Evolutionary conservation across 1,140 invertebrate genomes (phyloP).

Genomic region (Apis florea): DNA sequence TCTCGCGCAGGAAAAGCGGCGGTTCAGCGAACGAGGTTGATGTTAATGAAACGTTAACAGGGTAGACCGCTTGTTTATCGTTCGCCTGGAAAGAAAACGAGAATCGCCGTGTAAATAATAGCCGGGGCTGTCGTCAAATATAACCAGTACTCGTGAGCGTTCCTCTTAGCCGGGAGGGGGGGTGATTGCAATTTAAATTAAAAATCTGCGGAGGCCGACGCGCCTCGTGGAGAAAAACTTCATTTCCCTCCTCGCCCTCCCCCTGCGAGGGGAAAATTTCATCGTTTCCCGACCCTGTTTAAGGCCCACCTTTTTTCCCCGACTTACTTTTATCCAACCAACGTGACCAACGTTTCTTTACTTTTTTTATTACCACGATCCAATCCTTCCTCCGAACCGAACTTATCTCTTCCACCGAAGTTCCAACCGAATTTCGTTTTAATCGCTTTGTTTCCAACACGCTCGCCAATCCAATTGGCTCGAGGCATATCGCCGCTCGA

Average conservation of each 20-base stretch:
- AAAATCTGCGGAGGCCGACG: constrained; percentile 7
- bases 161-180: not conserved
- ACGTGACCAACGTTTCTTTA: not conserved
- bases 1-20: not conserved
- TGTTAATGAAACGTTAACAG: constrained; percentile 33
- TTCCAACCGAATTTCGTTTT: constrained; percentile 25
- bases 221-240: constrained; percentile 13
- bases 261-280: not conserved
- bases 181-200: constrained; percentile 40
- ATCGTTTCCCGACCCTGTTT: not conserved
- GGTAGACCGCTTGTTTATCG: constrained; percentile 32
- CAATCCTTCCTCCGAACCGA: not conserved
- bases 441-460: constrained; percentile 1
- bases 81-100: constrained; percentile 26
- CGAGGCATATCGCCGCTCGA: not conserved
- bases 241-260: not conserved
- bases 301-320: not conserved
- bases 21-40: not conserved
- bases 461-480: not conserved
- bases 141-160: constrained; percentile 28
- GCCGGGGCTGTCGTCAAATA: constrained; percentile 40
- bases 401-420: not conserved
- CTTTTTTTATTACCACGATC: not conserved
- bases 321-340: not conserved
- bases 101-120: constrained; percentile 32